phyloP scores from a whole-genome alignment of 2,113 vertebrate species.

The Limnothrissa miodon region DNA sequence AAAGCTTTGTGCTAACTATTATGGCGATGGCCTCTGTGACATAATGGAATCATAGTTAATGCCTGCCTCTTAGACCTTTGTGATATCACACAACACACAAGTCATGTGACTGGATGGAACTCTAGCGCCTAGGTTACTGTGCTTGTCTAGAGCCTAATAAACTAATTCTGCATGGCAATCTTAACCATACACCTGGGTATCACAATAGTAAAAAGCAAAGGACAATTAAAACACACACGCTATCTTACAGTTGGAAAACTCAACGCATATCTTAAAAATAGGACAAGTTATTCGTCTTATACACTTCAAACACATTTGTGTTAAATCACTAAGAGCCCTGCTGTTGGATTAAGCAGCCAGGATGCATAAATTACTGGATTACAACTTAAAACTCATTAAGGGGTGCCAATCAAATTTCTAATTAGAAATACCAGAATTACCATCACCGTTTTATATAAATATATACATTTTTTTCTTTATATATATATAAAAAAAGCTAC shows the following conservation, averaged over 20 bases:
- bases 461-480: conserved; percentile 58
- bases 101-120: background rate
- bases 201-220: background rate
- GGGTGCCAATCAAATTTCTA: conserved; percentile 42
- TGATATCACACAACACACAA: conserved; percentile 14
- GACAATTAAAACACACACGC: background rate
- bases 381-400: conserved; percentile 41
- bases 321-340: conserved; percentile 44
- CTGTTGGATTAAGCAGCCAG: conserved; percentile 55
- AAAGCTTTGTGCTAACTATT: background rate
- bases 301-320: conserved; percentile 24
- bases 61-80: background rate
- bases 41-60: background rate
- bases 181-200: background rate
- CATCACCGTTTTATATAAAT: conserved; percentile 54
- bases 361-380: conserved; percentile 44
- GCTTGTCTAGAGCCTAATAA: background rate
- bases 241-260: background rate
- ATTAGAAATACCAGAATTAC: conserved; percentile 49
- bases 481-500: conserved; percentile 56
- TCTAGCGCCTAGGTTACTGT: conserved; percentile 1
- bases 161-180: background rate
- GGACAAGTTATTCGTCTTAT: background rate
- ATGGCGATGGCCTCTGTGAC: background rate
- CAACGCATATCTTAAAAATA: background rate